A percentile compares a stretch with the other conserved stretches of the same genome.
Evolutionary conservation across 2,113 vertebrate species (phyloP).

Genomic region (Condylura cristata): DNA sequence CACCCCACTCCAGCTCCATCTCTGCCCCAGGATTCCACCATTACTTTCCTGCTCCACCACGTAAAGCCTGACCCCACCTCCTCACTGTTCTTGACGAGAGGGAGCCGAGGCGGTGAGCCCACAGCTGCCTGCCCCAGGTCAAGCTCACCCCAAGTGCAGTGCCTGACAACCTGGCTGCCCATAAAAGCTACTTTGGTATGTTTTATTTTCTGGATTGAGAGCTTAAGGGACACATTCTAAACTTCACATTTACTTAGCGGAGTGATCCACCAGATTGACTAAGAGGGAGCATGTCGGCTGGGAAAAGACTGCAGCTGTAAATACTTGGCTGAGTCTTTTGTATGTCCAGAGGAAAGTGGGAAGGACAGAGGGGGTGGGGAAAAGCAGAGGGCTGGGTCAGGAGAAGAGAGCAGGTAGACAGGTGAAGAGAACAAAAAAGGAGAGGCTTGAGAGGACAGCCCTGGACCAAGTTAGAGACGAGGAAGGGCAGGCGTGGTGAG

Average conservation of each 20-base stretch:
- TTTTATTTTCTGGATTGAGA: background rate
- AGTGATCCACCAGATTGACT: background rate
- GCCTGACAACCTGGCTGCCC: background rate
- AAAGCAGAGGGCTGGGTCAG: no score
- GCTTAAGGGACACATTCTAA: conserved; percentile 1
- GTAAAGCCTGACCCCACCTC: background rate
- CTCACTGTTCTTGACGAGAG: background rate
- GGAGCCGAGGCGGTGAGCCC: background rate
- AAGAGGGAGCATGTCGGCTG: background rate
- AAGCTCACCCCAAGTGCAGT: background rate
- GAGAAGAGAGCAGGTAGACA: background rate
- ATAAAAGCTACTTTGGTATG: background rate
- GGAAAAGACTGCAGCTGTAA: background rate
- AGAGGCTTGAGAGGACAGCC: background rate
- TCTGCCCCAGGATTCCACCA: background rate
- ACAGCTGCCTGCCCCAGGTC: no score
- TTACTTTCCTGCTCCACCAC: background rate
- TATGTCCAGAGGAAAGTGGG: background rate
- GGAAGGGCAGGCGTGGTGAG: background rate
- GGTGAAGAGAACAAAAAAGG: background rate
- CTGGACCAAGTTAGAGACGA: background rate
- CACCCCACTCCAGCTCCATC: no score
- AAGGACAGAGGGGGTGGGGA: background rate
- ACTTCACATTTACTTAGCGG: background rate
- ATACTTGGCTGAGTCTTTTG: background rate